Evolutionary conservation across 2,888 invertebrate genomes (phyloP).

Genomic region (Hecatera dysodea): DNA sequence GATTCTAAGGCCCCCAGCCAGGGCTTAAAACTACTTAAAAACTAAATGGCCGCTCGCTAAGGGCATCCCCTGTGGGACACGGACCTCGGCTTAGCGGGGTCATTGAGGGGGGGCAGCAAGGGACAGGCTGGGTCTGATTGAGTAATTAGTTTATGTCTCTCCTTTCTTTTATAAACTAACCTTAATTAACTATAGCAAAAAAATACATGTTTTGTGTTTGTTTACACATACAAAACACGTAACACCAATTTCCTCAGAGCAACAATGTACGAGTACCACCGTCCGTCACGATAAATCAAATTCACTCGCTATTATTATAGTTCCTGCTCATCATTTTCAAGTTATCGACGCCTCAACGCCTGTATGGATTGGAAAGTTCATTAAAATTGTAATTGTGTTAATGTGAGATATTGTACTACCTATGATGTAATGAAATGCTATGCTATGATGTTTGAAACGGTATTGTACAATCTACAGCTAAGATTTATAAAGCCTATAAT

Average conservation of each 20-base stretch:
- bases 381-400: constrained; percentile 45
- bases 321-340: constrained; percentile 37
- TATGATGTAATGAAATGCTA: constrained; percentile 11
- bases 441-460: too few relatives aligned
- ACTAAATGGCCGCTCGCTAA: too few relatives aligned
- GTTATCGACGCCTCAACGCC: constrained; percentile 29
- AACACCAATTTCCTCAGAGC: constrained; percentile 25
- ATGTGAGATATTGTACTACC: neutral
- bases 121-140: too few relatives aligned
- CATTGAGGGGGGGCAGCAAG: too few relatives aligned
- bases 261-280: constrained; percentile 49
- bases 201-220: neutral
- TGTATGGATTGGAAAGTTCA: constrained; percentile 53
- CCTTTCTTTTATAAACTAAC: neutral
- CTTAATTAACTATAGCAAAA: neutral
- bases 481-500: neutral
- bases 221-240: neutral
- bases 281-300: constrained; percentile 46
- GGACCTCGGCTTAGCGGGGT: too few relatives aligned
- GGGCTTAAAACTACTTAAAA: too few relatives aligned
- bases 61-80: too few relatives aligned
- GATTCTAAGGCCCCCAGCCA: too few relatives aligned
- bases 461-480: neutral
- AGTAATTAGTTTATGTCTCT: too few relatives aligned
- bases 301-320: constrained; percentile 23